A percentile compares a stretch with the other conserved stretches of the same genome.
Evolutionary conservation across 2,113 vertebrate genomes (phyloP).

Genomic region (Deroptyus accipitrinus): DNA sequence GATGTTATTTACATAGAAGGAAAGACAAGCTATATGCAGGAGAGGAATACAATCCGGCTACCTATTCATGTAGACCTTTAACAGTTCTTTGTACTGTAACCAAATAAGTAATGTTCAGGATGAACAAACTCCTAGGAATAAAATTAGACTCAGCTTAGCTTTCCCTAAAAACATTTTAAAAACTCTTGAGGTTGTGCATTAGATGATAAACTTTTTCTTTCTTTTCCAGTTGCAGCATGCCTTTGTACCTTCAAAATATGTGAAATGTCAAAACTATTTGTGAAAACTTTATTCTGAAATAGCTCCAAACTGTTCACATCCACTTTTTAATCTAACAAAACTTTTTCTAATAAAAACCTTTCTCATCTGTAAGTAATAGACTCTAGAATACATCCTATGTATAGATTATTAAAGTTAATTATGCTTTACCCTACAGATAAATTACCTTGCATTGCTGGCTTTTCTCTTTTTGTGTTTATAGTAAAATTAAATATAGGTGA

Average conservation of each 20-base stretch:
- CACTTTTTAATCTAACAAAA: not conserved
- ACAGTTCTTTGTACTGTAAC: not conserved
- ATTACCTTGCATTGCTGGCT: not conserved
- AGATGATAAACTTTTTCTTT: not conserved
- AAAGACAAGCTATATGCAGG: not conserved
- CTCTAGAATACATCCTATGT: not conserved
- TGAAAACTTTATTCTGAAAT: not conserved
- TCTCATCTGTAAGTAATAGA: not conserved
- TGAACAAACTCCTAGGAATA: not conserved
- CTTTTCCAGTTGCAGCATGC: not conserved
- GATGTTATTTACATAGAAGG: not conserved
- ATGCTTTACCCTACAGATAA: not conserved
- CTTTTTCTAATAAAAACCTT: not conserved
- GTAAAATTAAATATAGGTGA: not conserved
- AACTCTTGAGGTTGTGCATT: rapidly evolving
- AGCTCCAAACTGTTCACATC: not conserved
- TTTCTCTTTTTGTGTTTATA: not conserved
- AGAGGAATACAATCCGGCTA: not conserved
- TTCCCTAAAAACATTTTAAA: not conserved
- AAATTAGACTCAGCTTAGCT: not conserved
- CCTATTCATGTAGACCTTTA: not conserved
- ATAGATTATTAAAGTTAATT: not conserved
- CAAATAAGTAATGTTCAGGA: not conserved
- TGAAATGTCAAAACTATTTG: not conserved
- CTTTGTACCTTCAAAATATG: not conserved